Evolutionary conservation across 2,888 invertebrate genomes (phyloP).

Genomic region (Eulithis prunata): DNA sequence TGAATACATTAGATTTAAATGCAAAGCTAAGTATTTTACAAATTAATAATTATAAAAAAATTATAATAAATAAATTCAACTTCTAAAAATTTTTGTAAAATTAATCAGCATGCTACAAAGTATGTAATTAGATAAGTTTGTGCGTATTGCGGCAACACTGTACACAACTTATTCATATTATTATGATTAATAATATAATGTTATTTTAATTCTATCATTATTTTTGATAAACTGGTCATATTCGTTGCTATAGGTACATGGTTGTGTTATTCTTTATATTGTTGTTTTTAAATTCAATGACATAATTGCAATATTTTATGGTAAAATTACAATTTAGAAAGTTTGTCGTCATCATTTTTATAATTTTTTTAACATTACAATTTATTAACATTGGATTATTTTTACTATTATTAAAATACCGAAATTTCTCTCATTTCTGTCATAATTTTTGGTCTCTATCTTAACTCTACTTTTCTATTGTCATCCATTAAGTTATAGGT

Average conservation of each 20-base stretch:
- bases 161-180: background rate
- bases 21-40: no score
- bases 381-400: constrained; percentile 4
- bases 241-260: constrained; percentile 27
- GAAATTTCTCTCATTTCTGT: constrained; percentile 28
- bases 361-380: background rate
- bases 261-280: background rate
- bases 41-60: background rate
- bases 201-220: constrained; percentile 2
- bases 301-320: background rate
- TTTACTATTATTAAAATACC: constrained; percentile 11
- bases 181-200: background rate
- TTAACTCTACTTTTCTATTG: constrained; percentile 61
- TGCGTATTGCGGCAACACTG: constrained; percentile 21
- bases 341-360: no score
- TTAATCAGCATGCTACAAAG: background rate
- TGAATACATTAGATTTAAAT: no score
- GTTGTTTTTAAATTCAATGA: constrained; percentile 3
- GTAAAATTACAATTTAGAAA: no score
- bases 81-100: background rate
- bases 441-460: constrained; percentile 64
- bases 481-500: constrained; percentile 52
- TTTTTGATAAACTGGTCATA: constrained; percentile 25
- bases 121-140: constrained; percentile 7
- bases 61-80: background rate